A percentile compares a stretch with the other conserved stretches of the same genome.
These are phyloP conservation scores for Neuroterus valhalla DNA, from an alignment of 1,140 invertebrate genomes.

Conservation along the genomic window DNA sequence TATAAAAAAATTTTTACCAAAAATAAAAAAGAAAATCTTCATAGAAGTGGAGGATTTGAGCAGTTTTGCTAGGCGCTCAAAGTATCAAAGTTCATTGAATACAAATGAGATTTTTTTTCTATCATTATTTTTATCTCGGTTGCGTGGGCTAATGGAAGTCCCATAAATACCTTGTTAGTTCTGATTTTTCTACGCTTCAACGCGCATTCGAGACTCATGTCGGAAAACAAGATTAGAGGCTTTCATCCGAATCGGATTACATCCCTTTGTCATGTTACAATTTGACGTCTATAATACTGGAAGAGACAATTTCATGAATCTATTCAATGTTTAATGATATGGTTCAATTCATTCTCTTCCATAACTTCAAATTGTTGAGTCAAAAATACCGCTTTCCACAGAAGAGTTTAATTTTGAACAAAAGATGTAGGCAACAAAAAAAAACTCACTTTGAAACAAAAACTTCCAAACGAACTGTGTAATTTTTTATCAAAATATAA, in stretches of 20 bases:
- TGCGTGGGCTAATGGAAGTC: slow-evolving; percentile 24
- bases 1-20: too few species aligned
- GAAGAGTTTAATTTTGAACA: too few species aligned
- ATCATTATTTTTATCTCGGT: background rate
- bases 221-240: slow-evolving; percentile 25
- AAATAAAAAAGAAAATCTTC: too few species aligned
- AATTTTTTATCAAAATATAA: too few species aligned
- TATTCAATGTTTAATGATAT: background rate
- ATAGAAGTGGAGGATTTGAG: too few species aligned
- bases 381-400: too few species aligned
- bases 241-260: slow-evolving; percentile 26
- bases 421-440: too few species aligned
- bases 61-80: background rate
- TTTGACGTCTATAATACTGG: slow-evolving; percentile 6
- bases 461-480: too few species aligned
- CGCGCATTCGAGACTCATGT: slow-evolving; percentile 16
- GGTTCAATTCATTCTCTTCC: too few species aligned
- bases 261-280: slow-evolving; percentile 27
- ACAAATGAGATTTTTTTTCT: background rate
- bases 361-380: too few species aligned
- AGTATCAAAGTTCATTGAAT: background rate
- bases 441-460: too few species aligned
- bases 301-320: slow-evolving; percentile 11
- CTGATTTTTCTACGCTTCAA: slow-evolving; percentile 23
- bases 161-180: slow-evolving; percentile 29